Conservation (phyloP, 1,140 invertebrate genomes). For the Lepidurus packardi region DNA sequence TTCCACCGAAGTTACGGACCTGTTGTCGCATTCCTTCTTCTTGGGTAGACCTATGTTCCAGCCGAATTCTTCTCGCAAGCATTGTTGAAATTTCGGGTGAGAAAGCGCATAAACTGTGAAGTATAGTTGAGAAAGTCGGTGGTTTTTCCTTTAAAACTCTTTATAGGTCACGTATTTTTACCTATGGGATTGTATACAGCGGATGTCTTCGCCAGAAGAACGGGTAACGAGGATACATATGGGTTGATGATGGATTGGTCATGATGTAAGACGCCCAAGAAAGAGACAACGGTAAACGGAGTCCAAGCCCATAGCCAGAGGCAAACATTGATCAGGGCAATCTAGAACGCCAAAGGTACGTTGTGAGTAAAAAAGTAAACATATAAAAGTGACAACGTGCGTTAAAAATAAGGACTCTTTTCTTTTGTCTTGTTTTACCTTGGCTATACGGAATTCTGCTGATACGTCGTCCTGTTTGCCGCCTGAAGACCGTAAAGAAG, state of each 20-base stretch:
- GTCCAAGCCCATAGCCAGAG: slow-evolving; percentile 81
- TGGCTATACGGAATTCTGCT: slow-evolving; percentile 34
- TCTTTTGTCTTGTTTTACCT: slow-evolving; percentile 3
- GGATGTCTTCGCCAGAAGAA: slow-evolving; percentile 32
- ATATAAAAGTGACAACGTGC: not conserved
- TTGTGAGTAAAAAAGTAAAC: not conserved
- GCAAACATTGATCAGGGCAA: slow-evolving; percentile 71
- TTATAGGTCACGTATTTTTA: not conserved
- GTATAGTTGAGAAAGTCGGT: not conserved
- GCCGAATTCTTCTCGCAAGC: not conserved
- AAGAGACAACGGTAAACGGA: slow-evolving; percentile 72
- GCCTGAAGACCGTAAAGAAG: slow-evolving; percentile 39
- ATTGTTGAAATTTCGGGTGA: not conserved
- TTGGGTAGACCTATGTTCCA: slow-evolving; percentile 3
- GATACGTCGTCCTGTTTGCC: slow-evolving; percentile 51
- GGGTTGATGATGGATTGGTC: slow-evolving; percentile 42
- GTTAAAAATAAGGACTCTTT: not conserved
- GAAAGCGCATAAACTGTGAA: not conserved
- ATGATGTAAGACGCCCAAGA: slow-evolving; percentile 61
- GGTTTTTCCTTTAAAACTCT: not conserved
- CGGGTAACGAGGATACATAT: slow-evolving; percentile 33
- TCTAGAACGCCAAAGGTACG: slow-evolving; percentile 45
- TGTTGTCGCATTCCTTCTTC: not conserved
- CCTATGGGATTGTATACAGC: slow-evolving; percentile 34
- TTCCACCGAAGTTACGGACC: not conserved